phyloP scores from a whole-genome alignment of 2,113 vertebrate species.

The Eira barbara region DNA sequence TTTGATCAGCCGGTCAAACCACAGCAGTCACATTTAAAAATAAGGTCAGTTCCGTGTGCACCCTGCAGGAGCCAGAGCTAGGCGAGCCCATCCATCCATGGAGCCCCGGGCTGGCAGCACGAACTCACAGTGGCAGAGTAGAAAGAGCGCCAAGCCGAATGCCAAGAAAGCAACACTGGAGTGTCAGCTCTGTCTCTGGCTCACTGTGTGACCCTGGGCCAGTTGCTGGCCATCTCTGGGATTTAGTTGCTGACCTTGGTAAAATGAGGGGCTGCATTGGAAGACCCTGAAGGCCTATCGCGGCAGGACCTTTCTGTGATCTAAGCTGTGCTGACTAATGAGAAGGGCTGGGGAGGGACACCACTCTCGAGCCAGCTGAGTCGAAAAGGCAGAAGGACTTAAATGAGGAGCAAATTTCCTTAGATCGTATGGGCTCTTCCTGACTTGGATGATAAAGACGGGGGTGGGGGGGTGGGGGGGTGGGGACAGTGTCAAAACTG shows the following conservation, averaged over 20 bases:
- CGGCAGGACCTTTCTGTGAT: neutral
- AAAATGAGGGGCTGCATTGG: neutral
- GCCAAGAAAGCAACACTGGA: neutral
- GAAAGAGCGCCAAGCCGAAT: neutral
- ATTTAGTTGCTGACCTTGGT: conserved; percentile 18
- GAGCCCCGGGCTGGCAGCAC: neutral
- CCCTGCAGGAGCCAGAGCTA: neutral
- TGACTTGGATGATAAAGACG: neutral
- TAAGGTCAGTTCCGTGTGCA: neutral
- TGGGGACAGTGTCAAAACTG: neutral
- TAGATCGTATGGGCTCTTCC: neutral
- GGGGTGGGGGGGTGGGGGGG: too few relatives aligned
- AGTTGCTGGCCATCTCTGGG: neutral
- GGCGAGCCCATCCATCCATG: neutral
- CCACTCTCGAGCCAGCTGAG: neutral
- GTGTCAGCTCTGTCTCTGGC: neutral
- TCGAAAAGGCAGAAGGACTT: neutral
- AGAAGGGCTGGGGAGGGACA: neutral
- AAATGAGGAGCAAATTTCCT: neutral
- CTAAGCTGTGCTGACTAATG: neutral
- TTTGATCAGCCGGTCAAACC: conserved; percentile 37
- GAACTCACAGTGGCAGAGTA: neutral
- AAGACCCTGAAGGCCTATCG: neutral
- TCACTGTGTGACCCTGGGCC: neutral
- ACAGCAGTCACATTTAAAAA: conserved; percentile 6